phyloP scores from a whole-genome alignment of 2,888 invertebrate species.

The Adelphocoris suturalis region DNA sequence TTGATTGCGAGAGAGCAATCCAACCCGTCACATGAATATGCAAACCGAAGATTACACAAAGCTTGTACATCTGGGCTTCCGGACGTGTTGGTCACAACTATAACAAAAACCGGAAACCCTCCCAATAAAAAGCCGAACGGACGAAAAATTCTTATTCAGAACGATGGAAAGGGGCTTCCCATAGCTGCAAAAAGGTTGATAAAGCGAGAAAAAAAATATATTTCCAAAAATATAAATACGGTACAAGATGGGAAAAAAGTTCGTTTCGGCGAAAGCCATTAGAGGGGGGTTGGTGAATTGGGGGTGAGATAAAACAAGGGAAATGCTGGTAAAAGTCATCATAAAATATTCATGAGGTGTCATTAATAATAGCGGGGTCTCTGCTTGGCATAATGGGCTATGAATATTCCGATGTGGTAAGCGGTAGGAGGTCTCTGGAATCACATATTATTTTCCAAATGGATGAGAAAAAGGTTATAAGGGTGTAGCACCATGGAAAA shows the following conservation, averaged over 20 bases:
- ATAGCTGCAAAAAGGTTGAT: not conserved
- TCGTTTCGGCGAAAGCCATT: constrained; percentile 1
- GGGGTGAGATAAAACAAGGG: not conserved
- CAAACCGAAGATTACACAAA: constrained; percentile 14
- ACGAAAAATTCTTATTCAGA: not conserved
- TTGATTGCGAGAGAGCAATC: not conserved
- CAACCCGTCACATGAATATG: constrained; percentile 5
- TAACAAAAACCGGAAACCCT: not conserved
- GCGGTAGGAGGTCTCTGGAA: not conserved
- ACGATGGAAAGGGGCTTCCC: not conserved
- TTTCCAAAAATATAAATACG: not conserved
- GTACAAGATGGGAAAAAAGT: not conserved
- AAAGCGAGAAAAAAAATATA: not conserved
- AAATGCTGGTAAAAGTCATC: constrained; percentile 13
- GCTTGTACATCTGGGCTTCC: constrained; percentile 13
- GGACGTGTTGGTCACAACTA: not conserved
- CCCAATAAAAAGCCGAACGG: not conserved
- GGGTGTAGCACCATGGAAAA: not conserved
- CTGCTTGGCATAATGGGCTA: constrained; percentile 24
- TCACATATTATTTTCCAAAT: constrained; percentile 5
- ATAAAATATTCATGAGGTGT: constrained; percentile 23
- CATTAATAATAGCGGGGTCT: not conserved
- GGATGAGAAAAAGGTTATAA: not conserved
- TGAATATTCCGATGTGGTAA: constrained; percentile 27
- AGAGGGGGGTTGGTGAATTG: not conserved